Conservation (phyloP, 2,113 vertebrate genomes). For the Glaucidium brasilianum region DNA sequence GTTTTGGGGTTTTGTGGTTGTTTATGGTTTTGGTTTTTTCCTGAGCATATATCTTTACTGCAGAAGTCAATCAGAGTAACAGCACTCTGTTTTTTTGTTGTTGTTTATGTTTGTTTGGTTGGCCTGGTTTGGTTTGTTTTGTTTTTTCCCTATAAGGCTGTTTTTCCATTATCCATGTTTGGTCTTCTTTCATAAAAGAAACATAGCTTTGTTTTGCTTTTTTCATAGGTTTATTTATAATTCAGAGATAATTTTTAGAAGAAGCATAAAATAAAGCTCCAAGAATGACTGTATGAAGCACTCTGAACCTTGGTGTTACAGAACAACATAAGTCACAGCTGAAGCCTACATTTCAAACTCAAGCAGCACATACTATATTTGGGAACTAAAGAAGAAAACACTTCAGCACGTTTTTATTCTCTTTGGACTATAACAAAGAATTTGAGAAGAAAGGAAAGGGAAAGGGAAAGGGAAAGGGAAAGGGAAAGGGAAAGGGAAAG, state of each 20-base stretch:
- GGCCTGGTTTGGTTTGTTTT: too few species aligned
- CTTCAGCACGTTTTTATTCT: neutral
- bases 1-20: too few species aligned
- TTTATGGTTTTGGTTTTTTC: too few species aligned
- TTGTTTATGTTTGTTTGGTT: too few species aligned
- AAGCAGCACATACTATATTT: neutral
- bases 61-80: neutral
- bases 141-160: neutral
- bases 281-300: neutral
- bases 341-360: neutral
- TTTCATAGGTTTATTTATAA: neutral
- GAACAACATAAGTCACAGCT: neutral
- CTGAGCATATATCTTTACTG: neutral
- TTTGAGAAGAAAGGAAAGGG: neutral
- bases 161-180: neutral
- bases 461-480: neutral
- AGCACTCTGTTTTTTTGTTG: neutral
- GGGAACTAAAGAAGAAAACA: neutral
- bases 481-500: neutral
- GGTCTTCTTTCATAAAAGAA: neutral
- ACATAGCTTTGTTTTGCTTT: neutral
- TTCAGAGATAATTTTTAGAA: neutral
- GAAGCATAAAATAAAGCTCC: neutral
- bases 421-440: neutral
- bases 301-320: neutral